Conservation (phyloP, 1,140 invertebrate genomes). For the Antheraea pernyi region DNA sequence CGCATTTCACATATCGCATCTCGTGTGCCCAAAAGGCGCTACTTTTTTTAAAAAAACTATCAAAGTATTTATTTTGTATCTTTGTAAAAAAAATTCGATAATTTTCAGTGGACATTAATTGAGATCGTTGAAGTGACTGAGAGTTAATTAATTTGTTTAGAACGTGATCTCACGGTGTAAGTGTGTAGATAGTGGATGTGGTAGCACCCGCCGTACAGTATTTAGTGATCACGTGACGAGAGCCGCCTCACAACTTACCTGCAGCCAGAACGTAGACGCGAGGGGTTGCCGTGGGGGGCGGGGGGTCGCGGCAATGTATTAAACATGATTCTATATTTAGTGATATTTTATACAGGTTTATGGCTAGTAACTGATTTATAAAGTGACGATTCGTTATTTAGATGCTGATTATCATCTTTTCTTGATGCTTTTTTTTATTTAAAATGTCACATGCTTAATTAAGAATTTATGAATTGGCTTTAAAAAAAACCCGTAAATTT, state of each 20-base stretch:
- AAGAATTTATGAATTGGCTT: too few species aligned
- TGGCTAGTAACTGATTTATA: too few species aligned
- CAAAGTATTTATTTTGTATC: slow-evolving; percentile 21
- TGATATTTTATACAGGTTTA: too few species aligned
- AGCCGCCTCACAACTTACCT: slow-evolving; percentile 22
- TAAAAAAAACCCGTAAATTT: too few species aligned
- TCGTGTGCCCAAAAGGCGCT: slow-evolving; percentile 37
- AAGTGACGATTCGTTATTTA: too few species aligned
- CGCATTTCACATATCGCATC: slow-evolving; percentile 53
- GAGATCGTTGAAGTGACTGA: slow-evolving; percentile 24
- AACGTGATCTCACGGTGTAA: slow-evolving; percentile 46
- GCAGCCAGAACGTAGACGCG: slow-evolving; percentile 13
- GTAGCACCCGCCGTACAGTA: slow-evolving; percentile 41
- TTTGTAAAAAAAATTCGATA: slow-evolving; percentile 20
- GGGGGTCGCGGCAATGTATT: neutral
- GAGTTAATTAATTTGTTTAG: slow-evolving; percentile 66
- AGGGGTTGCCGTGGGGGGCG: too few species aligned
- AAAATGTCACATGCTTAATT: too few species aligned
- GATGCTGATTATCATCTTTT: too few species aligned
- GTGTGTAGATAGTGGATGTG: slow-evolving; percentile 72
- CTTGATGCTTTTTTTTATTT: too few species aligned
- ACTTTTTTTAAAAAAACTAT: slow-evolving; percentile 43
- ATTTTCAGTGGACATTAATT: slow-evolving; percentile 23
- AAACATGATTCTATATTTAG: too few species aligned
- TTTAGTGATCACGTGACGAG: slow-evolving; percentile 13